phyloP scores from a whole-genome alignment of 2,113 vertebrate species.

The Zosterops pallidus region DNA sequence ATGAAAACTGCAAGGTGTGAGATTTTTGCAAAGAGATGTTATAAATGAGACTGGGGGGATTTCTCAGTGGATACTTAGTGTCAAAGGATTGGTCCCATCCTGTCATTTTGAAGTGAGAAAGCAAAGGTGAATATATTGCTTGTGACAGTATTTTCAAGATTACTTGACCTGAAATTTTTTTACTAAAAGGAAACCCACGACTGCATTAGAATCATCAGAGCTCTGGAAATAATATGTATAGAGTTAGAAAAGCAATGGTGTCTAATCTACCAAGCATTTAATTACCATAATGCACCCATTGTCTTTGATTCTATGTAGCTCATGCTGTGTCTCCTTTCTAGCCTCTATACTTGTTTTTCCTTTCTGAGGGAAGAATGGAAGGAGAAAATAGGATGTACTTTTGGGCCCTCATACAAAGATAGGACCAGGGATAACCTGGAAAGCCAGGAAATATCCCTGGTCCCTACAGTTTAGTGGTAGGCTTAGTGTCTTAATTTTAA shows the following conservation, averaged over 20 bases:
- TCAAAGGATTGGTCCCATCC: neutral
- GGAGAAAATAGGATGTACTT: neutral
- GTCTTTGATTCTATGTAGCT: neutral
- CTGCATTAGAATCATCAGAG: neutral
- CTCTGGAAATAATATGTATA: neutral
- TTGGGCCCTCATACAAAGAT: neutral
- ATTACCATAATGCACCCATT: fast-evolving
- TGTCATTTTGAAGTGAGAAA: neutral
- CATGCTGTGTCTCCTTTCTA: neutral
- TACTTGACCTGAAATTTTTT: neutral
- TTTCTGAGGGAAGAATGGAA: neutral
- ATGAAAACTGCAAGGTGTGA: neutral
- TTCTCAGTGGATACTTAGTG: neutral
- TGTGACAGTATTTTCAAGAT: neutral
- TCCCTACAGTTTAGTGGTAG: neutral
- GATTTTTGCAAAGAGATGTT: neutral
- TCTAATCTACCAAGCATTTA: neutral
- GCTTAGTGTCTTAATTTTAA: neutral
- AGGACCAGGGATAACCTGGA: neutral
- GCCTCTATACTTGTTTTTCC: neutral
- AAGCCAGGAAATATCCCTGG: neutral
- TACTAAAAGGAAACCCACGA: neutral
- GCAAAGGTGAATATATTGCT: neutral
- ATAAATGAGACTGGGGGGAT: neutral
- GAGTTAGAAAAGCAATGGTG: neutral